phyloP scores from a whole-genome alignment of 1,140 invertebrate species.

The Nasonia longicornis region DNA sequence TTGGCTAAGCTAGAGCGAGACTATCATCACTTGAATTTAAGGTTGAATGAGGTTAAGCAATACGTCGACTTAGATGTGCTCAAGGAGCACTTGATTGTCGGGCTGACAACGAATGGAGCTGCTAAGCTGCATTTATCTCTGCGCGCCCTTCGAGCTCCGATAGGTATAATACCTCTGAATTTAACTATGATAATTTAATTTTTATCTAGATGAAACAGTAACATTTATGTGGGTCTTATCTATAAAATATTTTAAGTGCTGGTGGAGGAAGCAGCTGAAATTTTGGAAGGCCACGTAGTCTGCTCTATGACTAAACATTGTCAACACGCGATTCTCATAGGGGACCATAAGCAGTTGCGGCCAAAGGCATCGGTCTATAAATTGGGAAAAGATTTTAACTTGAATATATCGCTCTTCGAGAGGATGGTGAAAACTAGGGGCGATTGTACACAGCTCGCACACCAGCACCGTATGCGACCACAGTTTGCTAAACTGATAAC shows the following conservation, averaged over 20 bases:
- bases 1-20: neutral
- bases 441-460: neutral
- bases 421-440: neutral
- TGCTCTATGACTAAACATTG: neutral
- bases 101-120: constrained; percentile 22
- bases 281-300: constrained; percentile 14
- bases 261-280: constrained; percentile 22
- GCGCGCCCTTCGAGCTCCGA: neutral
- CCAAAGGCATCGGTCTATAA: constrained; percentile 3
- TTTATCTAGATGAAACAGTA: neutral
- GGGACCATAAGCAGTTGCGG: constrained; percentile 14
- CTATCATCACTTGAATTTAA: no score
- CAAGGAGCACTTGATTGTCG: constrained; percentile 3
- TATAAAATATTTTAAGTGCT: constrained; percentile 4
- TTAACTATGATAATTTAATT: neutral
- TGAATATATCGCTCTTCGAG: constrained; percentile 27
- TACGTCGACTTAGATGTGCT: neutral
- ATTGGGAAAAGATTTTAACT: constrained; percentile 16
- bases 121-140: constrained; percentile 7
- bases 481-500: constrained; percentile 13
- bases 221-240: neutral
- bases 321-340: constrained; percentile 18
- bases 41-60: neutral
- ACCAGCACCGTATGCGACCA: constrained; percentile 32
- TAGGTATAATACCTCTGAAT: constrained; percentile 8